Percentiles rank a stretch among this genome's conserved stretches.
phyloP scores from a whole-genome alignment of 1,140 invertebrate genomes.

The Propsilocerus akamusi region DNA sequence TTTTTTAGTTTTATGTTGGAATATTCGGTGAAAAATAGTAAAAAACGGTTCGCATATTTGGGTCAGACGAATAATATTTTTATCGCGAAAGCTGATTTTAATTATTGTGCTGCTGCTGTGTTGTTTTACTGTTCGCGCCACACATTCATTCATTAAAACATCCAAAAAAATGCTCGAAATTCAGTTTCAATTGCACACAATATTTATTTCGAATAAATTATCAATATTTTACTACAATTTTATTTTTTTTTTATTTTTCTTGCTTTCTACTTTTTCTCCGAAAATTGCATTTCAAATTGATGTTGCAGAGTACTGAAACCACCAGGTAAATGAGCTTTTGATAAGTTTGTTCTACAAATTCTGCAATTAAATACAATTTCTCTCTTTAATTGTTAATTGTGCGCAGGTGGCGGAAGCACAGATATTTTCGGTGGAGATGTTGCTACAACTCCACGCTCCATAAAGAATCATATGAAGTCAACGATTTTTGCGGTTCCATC shows the following conservation, averaged over 20 bases:
- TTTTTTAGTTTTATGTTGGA: no score
- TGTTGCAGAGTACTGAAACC: slow-evolving; percentile 33
- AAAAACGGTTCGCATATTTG: no score
- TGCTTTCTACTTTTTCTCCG: background rate
- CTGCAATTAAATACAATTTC: background rate
- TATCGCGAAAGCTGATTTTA: no score
- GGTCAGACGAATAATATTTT: no score
- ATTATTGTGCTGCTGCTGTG: no score
- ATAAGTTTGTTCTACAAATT: no score
- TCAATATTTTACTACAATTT: background rate
- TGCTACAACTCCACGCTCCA: slow-evolving; percentile 19
- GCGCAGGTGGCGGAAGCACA: slow-evolving; percentile 29
- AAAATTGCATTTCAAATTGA: no score
- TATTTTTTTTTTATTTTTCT: slow-evolving; percentile 7
- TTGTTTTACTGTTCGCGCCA: background rate
- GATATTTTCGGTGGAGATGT: slow-evolving; percentile 28
- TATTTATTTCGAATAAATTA: background rate
- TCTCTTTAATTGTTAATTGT: background rate
- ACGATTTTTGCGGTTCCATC: slow-evolving; percentile 16
- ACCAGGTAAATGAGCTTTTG: slow-evolving; percentile 17
- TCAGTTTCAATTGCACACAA: background rate
- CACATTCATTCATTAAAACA: background rate
- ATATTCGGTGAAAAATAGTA: no score
- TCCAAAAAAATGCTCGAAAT: background rate
- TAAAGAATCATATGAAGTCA: slow-evolving; percentile 23